These are phyloP conservation scores for Euphydryas editha DNA, from an alignment of 2,888 invertebrate genomes.

Conservation along the genomic window DNA sequence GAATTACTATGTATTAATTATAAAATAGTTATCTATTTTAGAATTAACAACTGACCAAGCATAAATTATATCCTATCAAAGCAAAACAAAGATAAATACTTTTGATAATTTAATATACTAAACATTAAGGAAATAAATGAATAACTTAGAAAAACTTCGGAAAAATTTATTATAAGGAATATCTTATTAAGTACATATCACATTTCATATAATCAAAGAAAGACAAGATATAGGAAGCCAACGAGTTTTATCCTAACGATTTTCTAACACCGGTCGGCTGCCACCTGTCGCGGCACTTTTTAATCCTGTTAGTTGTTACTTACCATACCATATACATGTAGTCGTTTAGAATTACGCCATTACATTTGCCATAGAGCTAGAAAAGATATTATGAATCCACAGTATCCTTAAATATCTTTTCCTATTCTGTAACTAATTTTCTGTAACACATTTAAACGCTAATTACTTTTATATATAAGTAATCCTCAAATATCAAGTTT, in stretches of 20 bases:
- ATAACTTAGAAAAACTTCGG: neutral
- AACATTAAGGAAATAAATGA: neutral
- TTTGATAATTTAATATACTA: too few species aligned
- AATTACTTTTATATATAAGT: too few species aligned
- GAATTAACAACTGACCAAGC: too few species aligned
- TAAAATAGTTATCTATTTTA: too few species aligned
- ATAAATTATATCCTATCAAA: too few species aligned
- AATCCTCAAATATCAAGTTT: too few species aligned
- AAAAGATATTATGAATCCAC: neutral
- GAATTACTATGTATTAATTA: too few species aligned
- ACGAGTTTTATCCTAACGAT: conserved; percentile 58
- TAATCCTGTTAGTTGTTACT: conserved; percentile 80
- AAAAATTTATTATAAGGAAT: conserved; percentile 5
- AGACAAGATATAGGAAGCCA: conserved; percentile 36
- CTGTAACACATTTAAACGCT: too few species aligned
- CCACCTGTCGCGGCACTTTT: conserved; percentile 76
- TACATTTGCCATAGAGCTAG: conserved; percentile 58
- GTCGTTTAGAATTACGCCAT: conserved; percentile 77
- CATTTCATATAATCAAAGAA: conserved; percentile 20
- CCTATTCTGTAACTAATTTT: too few species aligned
- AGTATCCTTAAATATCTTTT: too few species aligned
- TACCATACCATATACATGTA: conserved; percentile 75
- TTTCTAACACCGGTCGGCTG: conserved; percentile 69
- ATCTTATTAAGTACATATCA: neutral
- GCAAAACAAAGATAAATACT: too few species aligned